These are phyloP conservation scores for Hirtodrosophila histrioides DNA, from an alignment of 2,888 invertebrate species.

Conservation along the genomic window DNA sequence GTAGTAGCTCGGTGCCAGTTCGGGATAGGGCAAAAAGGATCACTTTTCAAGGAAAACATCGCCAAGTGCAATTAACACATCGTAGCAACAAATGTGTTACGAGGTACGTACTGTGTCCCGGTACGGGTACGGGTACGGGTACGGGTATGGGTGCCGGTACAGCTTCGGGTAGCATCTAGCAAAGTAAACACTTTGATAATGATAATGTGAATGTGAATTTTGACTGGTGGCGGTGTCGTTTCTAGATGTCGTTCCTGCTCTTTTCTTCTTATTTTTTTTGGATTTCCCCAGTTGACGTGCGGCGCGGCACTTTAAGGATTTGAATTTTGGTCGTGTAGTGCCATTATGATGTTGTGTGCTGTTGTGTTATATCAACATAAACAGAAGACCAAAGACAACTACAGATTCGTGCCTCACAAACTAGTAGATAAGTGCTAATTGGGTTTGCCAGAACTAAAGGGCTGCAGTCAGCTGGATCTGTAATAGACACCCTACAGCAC, in stretches of 20 bases:
- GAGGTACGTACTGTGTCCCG: slow-evolving; percentile 13
- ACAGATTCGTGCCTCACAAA: slow-evolving; percentile 57
- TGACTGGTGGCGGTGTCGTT: slow-evolving; percentile 52
- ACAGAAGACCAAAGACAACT: slow-evolving; percentile 27
- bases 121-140: not conserved
- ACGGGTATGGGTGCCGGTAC: not conserved
- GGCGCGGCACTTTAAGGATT: slow-evolving; percentile 65
- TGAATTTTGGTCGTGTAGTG: slow-evolving; percentile 10
- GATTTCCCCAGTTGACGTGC: slow-evolving; percentile 58
- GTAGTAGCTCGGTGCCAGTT: not conserved
- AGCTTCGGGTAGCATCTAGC: slow-evolving; percentile 2
- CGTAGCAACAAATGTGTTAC: slow-evolving; percentile 49
- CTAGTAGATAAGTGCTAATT: slow-evolving; percentile 73
- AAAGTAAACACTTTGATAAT: slow-evolving; percentile 72
- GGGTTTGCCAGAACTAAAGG: slow-evolving; percentile 56
- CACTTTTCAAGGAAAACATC: slow-evolving; percentile 78
- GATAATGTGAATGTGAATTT: slow-evolving; percentile 63
- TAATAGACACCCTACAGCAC: slow-evolving; percentile 49
- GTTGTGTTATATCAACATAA: slow-evolving; percentile 61
- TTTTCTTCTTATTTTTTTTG: slow-evolving; percentile 13
- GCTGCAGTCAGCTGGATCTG: slow-evolving; percentile 68
- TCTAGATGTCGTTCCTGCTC: slow-evolving; percentile 33
- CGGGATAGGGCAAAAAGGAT: slow-evolving; percentile 60
- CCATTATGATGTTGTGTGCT: slow-evolving; percentile 7
- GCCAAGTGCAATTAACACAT: slow-evolving; percentile 79